Conservation (phyloP, 2,113 vertebrate species). For the Loxodonta africana region DNA sequence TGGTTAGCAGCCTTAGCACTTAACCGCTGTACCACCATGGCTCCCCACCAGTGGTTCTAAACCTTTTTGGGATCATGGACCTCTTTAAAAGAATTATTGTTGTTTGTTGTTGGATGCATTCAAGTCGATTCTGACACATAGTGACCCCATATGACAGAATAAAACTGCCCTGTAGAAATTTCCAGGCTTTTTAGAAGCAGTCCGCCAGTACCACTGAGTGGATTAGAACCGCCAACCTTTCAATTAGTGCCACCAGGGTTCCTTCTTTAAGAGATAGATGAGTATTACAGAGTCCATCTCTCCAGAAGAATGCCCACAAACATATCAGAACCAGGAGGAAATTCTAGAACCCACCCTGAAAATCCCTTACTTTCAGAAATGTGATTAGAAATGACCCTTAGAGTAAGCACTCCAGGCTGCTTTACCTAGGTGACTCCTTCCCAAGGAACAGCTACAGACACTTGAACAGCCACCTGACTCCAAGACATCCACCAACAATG, state of each 20-base stretch:
- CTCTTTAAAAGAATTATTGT: neutral
- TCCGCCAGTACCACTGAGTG: neutral
- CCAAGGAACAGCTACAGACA: neutral
- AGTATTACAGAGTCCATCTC: neutral
- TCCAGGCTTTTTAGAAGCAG: neutral
- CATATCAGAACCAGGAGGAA: neutral
- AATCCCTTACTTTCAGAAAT: neutral
- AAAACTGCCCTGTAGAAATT: neutral
- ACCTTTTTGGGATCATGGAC: neutral
- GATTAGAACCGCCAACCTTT: neutral
- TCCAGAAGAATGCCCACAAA: neutral
- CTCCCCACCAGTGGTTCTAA: neutral
- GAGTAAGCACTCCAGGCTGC: neutral
- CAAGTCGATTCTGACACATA: neutral
- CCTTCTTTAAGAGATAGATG: neutral
- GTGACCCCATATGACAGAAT: neutral
- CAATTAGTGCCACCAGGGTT: neutral
- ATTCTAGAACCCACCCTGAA: neutral
- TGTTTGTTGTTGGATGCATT: neutral
- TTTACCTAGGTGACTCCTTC: neutral
- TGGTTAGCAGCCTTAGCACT: too few relatives aligned
- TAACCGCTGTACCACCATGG: too few relatives aligned
- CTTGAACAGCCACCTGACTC: neutral
- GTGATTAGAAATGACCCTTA: neutral
- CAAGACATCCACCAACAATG: neutral